These are phyloP conservation scores for Pachyseris speciosa DNA, from an alignment of 64 coral and sea anemone genomes.

Conservation along the genomic window DNA sequence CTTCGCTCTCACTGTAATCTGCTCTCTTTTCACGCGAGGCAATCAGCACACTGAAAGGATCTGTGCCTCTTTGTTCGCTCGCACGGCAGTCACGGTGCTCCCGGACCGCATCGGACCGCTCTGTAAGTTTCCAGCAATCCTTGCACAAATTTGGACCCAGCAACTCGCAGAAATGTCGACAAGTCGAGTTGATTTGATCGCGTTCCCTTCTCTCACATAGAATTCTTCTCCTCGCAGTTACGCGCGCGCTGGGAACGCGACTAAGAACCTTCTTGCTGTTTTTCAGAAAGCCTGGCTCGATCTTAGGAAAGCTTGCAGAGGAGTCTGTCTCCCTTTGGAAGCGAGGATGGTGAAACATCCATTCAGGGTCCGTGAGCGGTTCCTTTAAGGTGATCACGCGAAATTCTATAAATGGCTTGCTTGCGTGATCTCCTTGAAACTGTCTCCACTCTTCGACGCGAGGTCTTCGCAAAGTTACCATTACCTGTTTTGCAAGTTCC, in stretches of 20 bases:
- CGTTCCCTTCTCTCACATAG: constrained; percentile 47
- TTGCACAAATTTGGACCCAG: constrained; percentile 87
- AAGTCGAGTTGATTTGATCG: constrained; percentile 1
- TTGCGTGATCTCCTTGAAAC: background rate
- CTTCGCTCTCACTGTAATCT: constrained; percentile 49
- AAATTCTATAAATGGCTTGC: constrained; percentile 6
- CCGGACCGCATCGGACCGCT: constrained; percentile 35
- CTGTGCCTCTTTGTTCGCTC: background rate
- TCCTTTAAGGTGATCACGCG: constrained; percentile 42
- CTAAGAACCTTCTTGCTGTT: constrained; percentile 38
- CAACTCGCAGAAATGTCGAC: constrained; percentile 85
- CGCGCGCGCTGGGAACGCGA: constrained; percentile 37
- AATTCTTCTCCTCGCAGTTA: background rate
- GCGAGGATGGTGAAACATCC: constrained; percentile 35
- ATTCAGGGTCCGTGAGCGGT: background rate
- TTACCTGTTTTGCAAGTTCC: background rate
- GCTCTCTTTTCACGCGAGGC: background rate
- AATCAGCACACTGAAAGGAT: constrained; percentile 17
- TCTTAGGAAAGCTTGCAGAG: background rate
- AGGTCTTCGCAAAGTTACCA: constrained; percentile 17
- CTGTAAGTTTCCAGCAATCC: constrained; percentile 62
- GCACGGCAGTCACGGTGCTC: background rate
- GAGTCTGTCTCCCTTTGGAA: background rate
- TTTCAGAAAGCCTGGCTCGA: background rate
- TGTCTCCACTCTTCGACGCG: background rate